Evolutionary conservation across 2,797 vertebrate species (phyloP).

Genomic region (Notoglanidium macrostoma): DNA sequence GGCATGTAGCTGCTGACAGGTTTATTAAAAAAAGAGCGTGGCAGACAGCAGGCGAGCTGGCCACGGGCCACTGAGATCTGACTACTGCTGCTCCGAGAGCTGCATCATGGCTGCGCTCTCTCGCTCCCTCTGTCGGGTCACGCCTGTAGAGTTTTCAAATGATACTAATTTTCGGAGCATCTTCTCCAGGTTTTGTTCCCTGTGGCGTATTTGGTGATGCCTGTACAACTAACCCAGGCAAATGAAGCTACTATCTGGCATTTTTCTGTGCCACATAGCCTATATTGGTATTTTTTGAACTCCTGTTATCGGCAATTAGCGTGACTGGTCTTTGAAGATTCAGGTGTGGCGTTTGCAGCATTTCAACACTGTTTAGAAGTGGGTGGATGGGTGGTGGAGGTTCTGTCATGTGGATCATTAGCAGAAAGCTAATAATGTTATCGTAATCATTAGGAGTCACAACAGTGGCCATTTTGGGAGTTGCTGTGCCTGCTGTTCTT

Average conservation of each 20-base stretch:
- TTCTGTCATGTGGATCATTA: slow-evolving; percentile 53
- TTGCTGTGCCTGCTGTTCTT: slow-evolving; percentile 55
- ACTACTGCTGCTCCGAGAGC: slow-evolving; percentile 60
- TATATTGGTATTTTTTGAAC: not conserved
- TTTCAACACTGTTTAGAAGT: not conserved
- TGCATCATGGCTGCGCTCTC: not conserved
- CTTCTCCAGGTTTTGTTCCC: slow-evolving; percentile 2
- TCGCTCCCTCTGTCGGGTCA: slow-evolving; percentile 21
- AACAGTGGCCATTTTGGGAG: slow-evolving; percentile 60
- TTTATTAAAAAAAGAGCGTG: slow-evolving; percentile 76
- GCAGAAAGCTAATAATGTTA: slow-evolving; percentile 56
- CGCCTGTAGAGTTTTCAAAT: slow-evolving; percentile 6
- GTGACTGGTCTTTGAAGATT: not conserved
- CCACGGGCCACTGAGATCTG: slow-evolving; percentile 58
- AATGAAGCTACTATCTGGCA: slow-evolving; percentile 6
- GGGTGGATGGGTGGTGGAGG: slow-evolving; percentile 17
- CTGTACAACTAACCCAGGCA: not conserved
- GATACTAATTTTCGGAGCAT: not conserved
- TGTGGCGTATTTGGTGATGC: not conserved
- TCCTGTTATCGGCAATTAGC: not conserved
- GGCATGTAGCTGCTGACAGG: slow-evolving; percentile 65
- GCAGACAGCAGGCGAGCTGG: slow-evolving; percentile 67
- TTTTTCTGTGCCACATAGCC: not conserved
- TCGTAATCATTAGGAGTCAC: slow-evolving; percentile 58
- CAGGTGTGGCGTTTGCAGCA: slow-evolving; percentile 2